Conservation (phyloP, 2,797 vertebrate genomes). For the Gymnothorax reevesii region DNA sequence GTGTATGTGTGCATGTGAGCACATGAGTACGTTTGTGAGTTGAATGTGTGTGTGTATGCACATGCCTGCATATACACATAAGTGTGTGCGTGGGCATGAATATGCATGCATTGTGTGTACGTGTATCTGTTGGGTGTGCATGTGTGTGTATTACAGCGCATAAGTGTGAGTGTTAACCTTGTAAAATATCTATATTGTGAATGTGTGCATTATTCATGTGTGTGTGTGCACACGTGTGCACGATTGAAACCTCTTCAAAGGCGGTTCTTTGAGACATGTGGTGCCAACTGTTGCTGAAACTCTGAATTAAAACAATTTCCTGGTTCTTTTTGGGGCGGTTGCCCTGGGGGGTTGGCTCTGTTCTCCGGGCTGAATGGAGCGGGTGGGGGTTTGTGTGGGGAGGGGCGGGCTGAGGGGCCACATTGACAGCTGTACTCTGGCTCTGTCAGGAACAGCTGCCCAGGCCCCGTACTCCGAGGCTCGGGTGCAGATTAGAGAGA, state of each 20-base stretch:
- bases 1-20: neutral
- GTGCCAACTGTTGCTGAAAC: constrained; percentile 91
- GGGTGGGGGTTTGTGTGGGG: constrained; percentile 52
- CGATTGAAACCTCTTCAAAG: constrained; percentile 54
- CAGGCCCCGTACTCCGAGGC: constrained; percentile 66
- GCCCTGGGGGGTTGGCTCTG: constrained; percentile 47
- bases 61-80: neutral
- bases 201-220: constrained; percentile 32
- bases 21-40: too few relatives aligned
- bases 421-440: constrained; percentile 87
- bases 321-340: constrained; percentile 58
- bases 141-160: neutral
- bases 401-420: neutral
- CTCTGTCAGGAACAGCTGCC: constrained; percentile 91
- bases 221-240: neutral
- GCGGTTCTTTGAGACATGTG: constrained; percentile 81
- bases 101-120: neutral
- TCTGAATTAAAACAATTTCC: constrained; percentile 71
- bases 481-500: constrained; percentile 81
- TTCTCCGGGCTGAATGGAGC: constrained; percentile 73
- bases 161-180: constrained; percentile 30
- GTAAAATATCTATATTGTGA: neutral
- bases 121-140: neutral
- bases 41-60: neutral
- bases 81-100: neutral